A percentile compares a stretch with the other conserved stretches of the same genome.
phyloP scores from a whole-genome alignment of 2,888 invertebrate genomes.

The Folsomia candida region DNA sequence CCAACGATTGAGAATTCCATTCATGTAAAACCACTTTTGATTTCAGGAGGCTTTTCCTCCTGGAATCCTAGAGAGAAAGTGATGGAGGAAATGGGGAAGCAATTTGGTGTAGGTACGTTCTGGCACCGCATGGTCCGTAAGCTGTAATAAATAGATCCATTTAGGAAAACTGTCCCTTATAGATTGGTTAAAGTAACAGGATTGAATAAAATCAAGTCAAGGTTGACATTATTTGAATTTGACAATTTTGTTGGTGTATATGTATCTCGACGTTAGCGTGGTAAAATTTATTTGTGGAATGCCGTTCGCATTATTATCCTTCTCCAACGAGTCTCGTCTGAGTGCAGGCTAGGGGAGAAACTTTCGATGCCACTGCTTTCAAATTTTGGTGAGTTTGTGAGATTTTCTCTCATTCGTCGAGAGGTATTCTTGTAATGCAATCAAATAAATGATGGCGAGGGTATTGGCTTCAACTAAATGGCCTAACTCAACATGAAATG shows the following conservation, averaged over 20 bases:
- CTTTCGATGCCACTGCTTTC: too few relatives aligned
- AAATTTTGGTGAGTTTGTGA: too few relatives aligned
- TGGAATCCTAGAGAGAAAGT: not conserved
- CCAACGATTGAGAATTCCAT: slow-evolving; percentile 23
- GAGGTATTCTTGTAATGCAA: not conserved
- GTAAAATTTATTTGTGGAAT: too few relatives aligned
- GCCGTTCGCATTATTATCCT: too few relatives aligned
- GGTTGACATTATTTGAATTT: not conserved
- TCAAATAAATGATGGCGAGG: not conserved
- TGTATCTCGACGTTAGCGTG: too few relatives aligned
- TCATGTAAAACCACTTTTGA: slow-evolving; percentile 26
- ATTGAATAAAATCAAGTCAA: not conserved
- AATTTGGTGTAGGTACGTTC: too few relatives aligned
- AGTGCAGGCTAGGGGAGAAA: too few relatives aligned
- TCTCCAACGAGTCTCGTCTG: too few relatives aligned
- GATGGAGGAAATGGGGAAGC: not conserved
- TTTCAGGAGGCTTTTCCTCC: not conserved
- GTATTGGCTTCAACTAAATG: not conserved
- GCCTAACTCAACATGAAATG: not conserved
- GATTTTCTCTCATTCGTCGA: not conserved
- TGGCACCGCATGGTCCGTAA: not conserved
- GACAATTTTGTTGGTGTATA: not conserved
- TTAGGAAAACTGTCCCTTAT: not conserved
- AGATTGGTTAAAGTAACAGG: not conserved
- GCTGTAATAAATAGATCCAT: not conserved